Evolutionary conservation across 2,888 invertebrate species (phyloP).

Genomic region (Chymomyza caudatula): DNA sequence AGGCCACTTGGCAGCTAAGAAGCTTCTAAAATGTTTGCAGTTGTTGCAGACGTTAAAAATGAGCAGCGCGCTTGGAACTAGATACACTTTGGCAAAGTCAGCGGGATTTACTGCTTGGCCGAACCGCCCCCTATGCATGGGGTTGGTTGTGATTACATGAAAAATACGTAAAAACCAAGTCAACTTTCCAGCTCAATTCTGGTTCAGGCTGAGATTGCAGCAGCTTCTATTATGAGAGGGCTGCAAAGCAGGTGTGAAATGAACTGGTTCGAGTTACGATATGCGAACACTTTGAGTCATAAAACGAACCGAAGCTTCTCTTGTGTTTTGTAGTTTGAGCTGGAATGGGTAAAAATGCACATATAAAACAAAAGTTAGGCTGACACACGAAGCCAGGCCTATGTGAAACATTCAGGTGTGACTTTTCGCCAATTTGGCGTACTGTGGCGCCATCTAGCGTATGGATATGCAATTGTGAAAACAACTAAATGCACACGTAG

Average conservation of each 20-base stretch:
- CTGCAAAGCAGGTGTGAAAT: neutral
- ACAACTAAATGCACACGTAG: no score
- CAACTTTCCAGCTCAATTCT: conserved; percentile 48
- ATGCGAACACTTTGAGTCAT: no score
- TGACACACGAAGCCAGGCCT: no score
- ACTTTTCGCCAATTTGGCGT: no score
- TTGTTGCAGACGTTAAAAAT: conserved; percentile 24
- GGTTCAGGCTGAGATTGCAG: conserved; percentile 33
- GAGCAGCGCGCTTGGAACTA: conserved; percentile 8
- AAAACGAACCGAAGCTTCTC: no score
- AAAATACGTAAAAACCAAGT: conserved; percentile 27
- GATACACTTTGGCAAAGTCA: conserved; percentile 39
- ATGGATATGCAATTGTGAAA: no score
- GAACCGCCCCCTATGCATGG: conserved; percentile 16
- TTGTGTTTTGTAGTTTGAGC: no score
- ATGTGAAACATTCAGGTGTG: no score
- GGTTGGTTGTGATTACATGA: conserved; percentile 52
- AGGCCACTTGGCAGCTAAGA: neutral
- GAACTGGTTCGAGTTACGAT: no score
- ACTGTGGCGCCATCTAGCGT: no score
- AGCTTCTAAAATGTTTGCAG: conserved; percentile 29
- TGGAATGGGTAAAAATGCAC: no score
- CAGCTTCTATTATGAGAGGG: neutral
- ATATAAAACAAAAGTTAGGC: no score
- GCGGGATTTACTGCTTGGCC: conserved; percentile 67